Conservation (phyloP, 2,888 invertebrate species). For the Dasysyrphus tricinctus region DNA sequence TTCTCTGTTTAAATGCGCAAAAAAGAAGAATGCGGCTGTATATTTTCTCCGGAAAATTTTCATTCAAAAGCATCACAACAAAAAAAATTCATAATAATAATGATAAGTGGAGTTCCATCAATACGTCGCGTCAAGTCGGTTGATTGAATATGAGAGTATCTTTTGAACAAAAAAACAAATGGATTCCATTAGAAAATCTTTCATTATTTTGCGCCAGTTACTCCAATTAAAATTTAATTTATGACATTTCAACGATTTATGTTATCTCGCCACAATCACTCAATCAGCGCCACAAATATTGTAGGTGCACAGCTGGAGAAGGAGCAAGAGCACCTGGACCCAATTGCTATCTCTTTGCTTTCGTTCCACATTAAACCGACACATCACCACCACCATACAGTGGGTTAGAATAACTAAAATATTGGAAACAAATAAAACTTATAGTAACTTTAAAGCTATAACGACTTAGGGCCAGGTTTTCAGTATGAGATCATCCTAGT, state of each 20-base stretch:
- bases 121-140: neutral
- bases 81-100: slow-evolving; percentile 12
- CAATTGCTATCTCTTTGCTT: slow-evolving; percentile 54
- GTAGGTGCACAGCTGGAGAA: slow-evolving; percentile 69
- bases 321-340: slow-evolving; percentile 56
- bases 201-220: slow-evolving; percentile 31
- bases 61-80: neutral
- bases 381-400: neutral
- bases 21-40: slow-evolving; percentile 24
- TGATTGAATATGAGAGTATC: slow-evolving; percentile 15
- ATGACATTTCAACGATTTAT: slow-evolving; percentile 74
- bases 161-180: slow-evolving; percentile 4
- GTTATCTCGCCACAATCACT: slow-evolving; percentile 72
- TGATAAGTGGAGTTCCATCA: slow-evolving; percentile 20
- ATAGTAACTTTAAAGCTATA: too few species aligned
- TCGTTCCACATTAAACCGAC: slow-evolving; percentile 62
- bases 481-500: too few species aligned
- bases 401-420: neutral
- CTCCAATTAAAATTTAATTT: slow-evolving; percentile 75
- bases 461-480: too few species aligned
- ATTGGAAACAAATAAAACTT: neutral
- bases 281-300: slow-evolving; percentile 71
- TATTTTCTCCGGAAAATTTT: slow-evolving; percentile 30
- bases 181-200: slow-evolving; percentile 62
- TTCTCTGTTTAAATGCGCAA: neutral